These are phyloP conservation scores for Phymorhynchus buccinoides DNA, from an alignment of 1,140 invertebrate species.

Conservation along the genomic window DNA sequence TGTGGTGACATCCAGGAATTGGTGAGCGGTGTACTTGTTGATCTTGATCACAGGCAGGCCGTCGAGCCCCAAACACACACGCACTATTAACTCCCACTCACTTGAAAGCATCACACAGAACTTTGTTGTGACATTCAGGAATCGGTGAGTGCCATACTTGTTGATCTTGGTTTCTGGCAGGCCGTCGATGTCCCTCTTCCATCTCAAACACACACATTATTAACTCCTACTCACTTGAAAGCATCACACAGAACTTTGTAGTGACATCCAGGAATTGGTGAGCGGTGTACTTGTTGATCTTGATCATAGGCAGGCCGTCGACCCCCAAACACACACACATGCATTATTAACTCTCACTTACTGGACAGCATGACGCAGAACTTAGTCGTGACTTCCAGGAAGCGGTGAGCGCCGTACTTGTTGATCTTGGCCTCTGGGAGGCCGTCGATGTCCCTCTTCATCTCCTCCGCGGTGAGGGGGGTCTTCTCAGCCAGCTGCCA, in stretches of 20 bases:
- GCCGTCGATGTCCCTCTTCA: slow-evolving; percentile 82
- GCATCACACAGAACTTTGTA: slow-evolving; percentile 74
- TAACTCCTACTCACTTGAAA: slow-evolving; percentile 57
- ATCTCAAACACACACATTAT: no score
- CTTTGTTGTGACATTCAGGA: slow-evolving; percentile 84
- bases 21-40: no score
- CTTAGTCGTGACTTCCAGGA: slow-evolving; percentile 84
- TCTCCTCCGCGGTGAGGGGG: slow-evolving; percentile 82
- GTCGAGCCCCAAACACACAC: no score
- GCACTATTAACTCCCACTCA: no score
- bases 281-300: slow-evolving; percentile 91
- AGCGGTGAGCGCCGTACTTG: slow-evolving; percentile 86
- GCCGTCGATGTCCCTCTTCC: slow-evolving; percentile 81
- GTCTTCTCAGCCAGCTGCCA: slow-evolving; percentile 85
- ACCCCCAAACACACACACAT: no score
- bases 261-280: slow-evolving; percentile 84
- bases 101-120: slow-evolving; percentile 70
- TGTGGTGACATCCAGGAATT: no score
- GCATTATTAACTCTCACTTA: no score
- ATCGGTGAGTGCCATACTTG: slow-evolving; percentile 86
- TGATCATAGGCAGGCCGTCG: slow-evolving; percentile 90
- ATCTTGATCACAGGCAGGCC: no score
- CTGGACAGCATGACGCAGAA: slow-evolving; percentile 70
- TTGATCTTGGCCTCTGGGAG: slow-evolving; percentile 90
- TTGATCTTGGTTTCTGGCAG: slow-evolving; percentile 90